These are phyloP conservation scores for Anhinga anhinga DNA, from an alignment of 2,113 vertebrate genomes.

Conservation along the genomic window DNA sequence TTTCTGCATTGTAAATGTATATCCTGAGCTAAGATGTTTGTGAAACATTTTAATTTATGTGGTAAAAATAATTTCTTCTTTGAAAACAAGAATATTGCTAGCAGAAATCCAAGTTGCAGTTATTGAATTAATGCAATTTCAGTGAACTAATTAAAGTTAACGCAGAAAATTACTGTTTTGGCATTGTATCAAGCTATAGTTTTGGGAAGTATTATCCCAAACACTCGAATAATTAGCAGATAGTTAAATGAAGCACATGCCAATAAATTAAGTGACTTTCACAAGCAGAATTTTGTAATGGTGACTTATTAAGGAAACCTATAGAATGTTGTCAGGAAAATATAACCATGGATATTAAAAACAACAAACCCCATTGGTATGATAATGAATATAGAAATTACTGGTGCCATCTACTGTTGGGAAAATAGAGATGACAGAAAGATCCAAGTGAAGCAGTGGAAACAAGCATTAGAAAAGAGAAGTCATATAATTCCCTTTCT, in stretches of 20 bases:
- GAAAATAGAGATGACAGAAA: background rate
- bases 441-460: background rate
- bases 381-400: conserved; percentile 36
- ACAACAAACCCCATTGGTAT: background rate
- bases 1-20: background rate
- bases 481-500: background rate
- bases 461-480: background rate
- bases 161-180: conserved; percentile 56
- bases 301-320: background rate
- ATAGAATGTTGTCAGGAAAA: conserved; percentile 1
- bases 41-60: background rate
- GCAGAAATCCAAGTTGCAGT: conserved; percentile 9
- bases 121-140: conserved; percentile 56
- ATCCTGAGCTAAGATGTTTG: background rate
- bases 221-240: conserved; percentile 49
- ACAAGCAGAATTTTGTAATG: conserved; percentile 41
- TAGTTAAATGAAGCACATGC: conserved; percentile 48
- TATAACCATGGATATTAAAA: background rate
- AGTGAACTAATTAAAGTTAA: conserved; percentile 64
- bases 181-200: conserved; percentile 63
- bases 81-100: conserved; percentile 31
- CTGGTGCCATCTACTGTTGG: conserved; percentile 66
- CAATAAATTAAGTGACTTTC: conserved; percentile 55
- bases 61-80: background rate
- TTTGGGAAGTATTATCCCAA: conserved; percentile 60